Percentiles rank a stretch among this genome's conserved stretches.
phyloP scores from a whole-genome alignment of 2,797 vertebrate genomes.

The Antennarius maculatus region DNA sequence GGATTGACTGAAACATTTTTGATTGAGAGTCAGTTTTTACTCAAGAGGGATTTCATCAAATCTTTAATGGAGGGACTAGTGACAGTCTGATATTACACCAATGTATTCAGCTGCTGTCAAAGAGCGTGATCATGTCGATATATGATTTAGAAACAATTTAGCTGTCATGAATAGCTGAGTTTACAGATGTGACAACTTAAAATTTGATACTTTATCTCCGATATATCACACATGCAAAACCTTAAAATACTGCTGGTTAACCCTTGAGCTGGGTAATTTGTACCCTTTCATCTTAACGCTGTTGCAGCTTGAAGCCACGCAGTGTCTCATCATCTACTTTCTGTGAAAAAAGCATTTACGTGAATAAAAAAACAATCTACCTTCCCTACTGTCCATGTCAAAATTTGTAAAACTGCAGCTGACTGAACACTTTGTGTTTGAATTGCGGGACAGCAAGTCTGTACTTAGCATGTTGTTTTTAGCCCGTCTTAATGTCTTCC shows the following conservation, averaged over 20 bases:
- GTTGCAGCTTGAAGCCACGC: slow-evolving; percentile 53
- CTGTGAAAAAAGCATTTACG: slow-evolving; percentile 43
- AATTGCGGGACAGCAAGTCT: slow-evolving; percentile 72
- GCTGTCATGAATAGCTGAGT: slow-evolving; percentile 59
- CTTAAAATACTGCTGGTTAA: slow-evolving; percentile 28
- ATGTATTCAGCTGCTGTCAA: slow-evolving; percentile 11
- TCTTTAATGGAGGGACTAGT: slow-evolving; percentile 11
- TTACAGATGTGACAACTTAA: slow-evolving; percentile 58
- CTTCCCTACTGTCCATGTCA: slow-evolving; percentile 60
- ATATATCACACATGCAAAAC: slow-evolving; percentile 15
- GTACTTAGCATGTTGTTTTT: slow-evolving; percentile 82
- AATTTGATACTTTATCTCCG: slow-evolving; percentile 49
- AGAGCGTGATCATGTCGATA: slow-evolving; percentile 28
- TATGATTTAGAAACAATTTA: slow-evolving; percentile 53
- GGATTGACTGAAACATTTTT: slow-evolving; percentile 19
- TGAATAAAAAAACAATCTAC: slow-evolving; percentile 48
- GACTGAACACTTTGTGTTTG: slow-evolving; percentile 74
- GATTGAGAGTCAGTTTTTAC: slow-evolving; percentile 16
- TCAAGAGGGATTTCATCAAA: slow-evolving; percentile 15
- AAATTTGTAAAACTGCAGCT: slow-evolving; percentile 61
- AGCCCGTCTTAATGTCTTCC: slow-evolving; percentile 76
- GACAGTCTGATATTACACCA: neutral
- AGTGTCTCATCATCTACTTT: slow-evolving; percentile 40
- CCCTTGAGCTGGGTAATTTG: slow-evolving; percentile 40
- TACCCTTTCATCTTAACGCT: slow-evolving; percentile 35